Evolutionary conservation across 2,797 vertebrate species (phyloP), one percentile per base, ranked within the genome.

Genomic region (Tapirus indicus): DNA sequence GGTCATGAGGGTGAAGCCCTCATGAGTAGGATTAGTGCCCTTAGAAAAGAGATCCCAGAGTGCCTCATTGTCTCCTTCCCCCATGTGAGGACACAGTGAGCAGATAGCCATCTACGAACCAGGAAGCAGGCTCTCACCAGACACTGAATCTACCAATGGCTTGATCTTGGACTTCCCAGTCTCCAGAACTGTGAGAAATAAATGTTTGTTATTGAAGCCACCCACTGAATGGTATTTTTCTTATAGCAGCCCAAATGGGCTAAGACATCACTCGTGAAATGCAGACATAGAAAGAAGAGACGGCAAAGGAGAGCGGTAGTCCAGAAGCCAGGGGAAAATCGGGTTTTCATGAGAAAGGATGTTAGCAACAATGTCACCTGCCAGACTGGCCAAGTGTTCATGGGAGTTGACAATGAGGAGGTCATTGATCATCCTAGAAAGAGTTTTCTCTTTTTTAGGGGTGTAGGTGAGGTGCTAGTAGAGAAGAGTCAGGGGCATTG

Each of bases 51-150:
- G 18, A 62, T 10, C n/a, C 20, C 47, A 38, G 29, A 38, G 25
- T 23, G 32, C 23, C 38, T 29, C 44, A 47, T 38, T 4, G 11
- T 52, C 27, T 25, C 27, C 35, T 49, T 80, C 13, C 14, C 16
- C 38, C 32, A 10, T 7, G 32, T 32, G 60, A 77, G 71, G 71
- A 14, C 60, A 25, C 35, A 13, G 12, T 13, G 25, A 66, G 69
- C 44, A 58, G 86, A 58, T 0, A 6, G n/a, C 2, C 27, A 0
- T 66, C 32, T 38, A 0, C 47, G 32, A 38, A 6, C 38, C 86
- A 84, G 41, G 71, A 90, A 47, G 41, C 1, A 3, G 44, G 54
- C 20, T 62, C 52, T 90, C 87, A 25, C 25, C 58, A 62, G 47
- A 75, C 32, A 14, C 62, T 2, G 8, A 49, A 49, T 20, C 47